phyloP scores from a whole-genome alignment of 1,140 invertebrate species.

The Drosophila carrolli region DNA sequence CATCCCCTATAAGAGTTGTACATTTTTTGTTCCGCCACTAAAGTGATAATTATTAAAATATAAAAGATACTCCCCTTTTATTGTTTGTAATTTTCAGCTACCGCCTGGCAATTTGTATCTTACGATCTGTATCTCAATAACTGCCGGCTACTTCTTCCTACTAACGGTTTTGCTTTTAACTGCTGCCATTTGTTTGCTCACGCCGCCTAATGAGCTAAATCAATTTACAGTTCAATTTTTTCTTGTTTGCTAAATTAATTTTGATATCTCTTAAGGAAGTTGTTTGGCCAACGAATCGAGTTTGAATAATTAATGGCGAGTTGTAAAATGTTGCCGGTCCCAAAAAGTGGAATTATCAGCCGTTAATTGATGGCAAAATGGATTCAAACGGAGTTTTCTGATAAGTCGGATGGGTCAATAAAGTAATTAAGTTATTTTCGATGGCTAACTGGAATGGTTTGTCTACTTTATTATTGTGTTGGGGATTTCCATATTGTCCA shows the following conservation, averaged over 20 bases:
- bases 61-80: background rate
- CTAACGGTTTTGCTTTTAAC: conserved; percentile 68
- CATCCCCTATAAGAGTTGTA: background rate
- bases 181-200: conserved; percentile 55
- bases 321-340: conserved; percentile 52
- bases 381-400: conserved; percentile 30
- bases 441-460: background rate
- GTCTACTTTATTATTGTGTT: too few relatives aligned
- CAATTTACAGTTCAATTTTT: conserved; percentile 68
- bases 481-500: too few relatives aligned
- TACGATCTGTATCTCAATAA: conserved; percentile 19
- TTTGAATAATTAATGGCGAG: conserved; percentile 55
- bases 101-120: conserved; percentile 14
- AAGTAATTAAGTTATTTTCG: conserved; percentile 33
- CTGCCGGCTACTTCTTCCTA: conserved; percentile 23
- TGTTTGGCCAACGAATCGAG: conserved; percentile 30
- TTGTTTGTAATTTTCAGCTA: background rate
- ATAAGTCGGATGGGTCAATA: conserved; percentile 26
- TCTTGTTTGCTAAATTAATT: conserved; percentile 70
- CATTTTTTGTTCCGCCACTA: background rate
- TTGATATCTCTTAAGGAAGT: conserved; percentile 48
- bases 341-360: conserved; percentile 30
- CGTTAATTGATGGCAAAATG: conserved; percentile 48
- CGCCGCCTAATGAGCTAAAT: conserved; percentile 63
- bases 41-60: conserved; percentile 4